Percentiles rank a stretch among this genome's conserved stretches.
phyloP scores from a whole-genome alignment of 2,797 vertebrate genomes.

The Gallinago nigripennis region DNA sequence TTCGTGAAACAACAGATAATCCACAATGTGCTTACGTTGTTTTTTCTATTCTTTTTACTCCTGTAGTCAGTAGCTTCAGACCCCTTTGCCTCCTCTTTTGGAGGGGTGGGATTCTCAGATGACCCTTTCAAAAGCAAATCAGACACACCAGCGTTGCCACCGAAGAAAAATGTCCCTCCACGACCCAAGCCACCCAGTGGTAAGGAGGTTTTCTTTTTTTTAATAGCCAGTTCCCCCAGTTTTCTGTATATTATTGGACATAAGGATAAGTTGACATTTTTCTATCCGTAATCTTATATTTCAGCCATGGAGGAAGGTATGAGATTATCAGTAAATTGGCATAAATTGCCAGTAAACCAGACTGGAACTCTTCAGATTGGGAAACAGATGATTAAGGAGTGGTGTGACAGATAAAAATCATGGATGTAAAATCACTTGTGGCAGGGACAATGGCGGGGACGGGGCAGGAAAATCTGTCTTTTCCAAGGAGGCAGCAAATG shows the following conservation, averaged over 20 bases:
- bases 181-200: slow-evolving; percentile 95
- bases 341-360: not conserved
- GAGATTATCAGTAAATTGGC: not conserved
- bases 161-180: slow-evolving; percentile 92
- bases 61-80: slow-evolving; percentile 73
- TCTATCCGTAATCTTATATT: not conserved
- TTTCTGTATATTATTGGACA: not conserved
- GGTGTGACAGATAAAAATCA: not conserved
- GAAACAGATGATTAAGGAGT: not conserved
- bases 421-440: not conserved
- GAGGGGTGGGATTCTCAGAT: slow-evolving; percentile 86
- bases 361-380: not conserved
- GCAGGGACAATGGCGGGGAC: not conserved
- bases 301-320: not conserved
- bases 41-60: slow-evolving; percentile 54
- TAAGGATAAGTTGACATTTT: not conserved
- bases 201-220: slow-evolving; percentile 76
- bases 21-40: not conserved
- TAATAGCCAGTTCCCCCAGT: not conserved
- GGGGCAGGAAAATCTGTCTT: not conserved
- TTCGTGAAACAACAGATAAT: not conserved
- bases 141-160: slow-evolving; percentile 92
- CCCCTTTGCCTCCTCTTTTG: slow-evolving; percentile 75
- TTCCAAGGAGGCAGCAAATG: not conserved
- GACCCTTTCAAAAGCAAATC: slow-evolving; percentile 92